phyloP scores from a whole-genome alignment of 2,113 vertebrate genomes.

The Asarcornis scutulata region DNA sequence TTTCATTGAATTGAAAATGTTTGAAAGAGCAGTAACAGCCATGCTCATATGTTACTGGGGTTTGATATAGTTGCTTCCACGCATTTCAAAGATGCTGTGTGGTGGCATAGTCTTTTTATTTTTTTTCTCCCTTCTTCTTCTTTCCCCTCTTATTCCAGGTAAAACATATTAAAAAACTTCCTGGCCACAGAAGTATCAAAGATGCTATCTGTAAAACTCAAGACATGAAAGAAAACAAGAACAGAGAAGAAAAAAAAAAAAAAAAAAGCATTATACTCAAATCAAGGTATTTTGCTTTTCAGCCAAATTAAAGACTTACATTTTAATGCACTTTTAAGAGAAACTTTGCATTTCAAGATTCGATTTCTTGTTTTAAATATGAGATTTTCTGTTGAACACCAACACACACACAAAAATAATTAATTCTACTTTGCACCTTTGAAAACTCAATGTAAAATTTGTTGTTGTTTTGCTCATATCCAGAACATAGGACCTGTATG shows the following conservation, averaged over 20 bases:
- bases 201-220: neutral
- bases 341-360: too few species aligned
- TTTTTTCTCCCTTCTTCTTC: neutral
- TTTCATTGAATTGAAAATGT: fast-evolving
- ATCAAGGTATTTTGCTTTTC: neutral
- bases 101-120: neutral
- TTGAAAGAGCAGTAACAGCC: neutral
- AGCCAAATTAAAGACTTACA: neutral
- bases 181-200: neutral
- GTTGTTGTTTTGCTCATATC: neutral
- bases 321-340: neutral
- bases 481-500: neutral
- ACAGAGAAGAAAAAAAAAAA: neutral
- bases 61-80: neutral
- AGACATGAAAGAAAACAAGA: neutral
- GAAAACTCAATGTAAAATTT: neutral
- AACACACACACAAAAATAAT: neutral
- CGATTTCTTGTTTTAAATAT: neutral
- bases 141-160: neutral
- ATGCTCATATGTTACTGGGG: fast-evolving
- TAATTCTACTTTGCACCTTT: neutral
- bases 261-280: neutral
- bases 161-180: neutral
- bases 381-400: neutral
- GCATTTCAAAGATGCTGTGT: neutral